Evolutionary conservation across 2,113 vertebrate species (phyloP), one percentile per base, ranked within the genome.

Genomic region (Tretioscincus oriximinensis): DNA sequence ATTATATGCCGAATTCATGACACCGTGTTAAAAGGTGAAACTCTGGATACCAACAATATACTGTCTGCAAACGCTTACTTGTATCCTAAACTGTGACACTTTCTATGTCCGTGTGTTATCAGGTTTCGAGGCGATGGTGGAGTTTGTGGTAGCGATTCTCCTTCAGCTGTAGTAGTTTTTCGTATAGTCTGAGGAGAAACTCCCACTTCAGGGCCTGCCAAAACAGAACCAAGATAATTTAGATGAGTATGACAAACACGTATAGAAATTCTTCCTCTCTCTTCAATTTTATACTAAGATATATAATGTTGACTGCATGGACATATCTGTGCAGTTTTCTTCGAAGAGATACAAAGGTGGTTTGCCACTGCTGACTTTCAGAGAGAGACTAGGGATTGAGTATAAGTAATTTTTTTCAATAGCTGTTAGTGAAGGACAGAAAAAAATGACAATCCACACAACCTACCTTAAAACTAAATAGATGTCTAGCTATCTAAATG

Each of bases 1-100:
- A 58, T 29, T 2, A 31, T 73, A 54, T 45, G 70, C 81, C 51
- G 66, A 8, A 26, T 22, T 0, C 20, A 31, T 41, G 54, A 75
- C 0, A 21, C 63, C 3, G 5, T 1, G 26, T 14, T 45, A 69
- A 65, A 16, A 45, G 16, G 45, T 28, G 35, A 26, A 22, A 1
- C 9, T 26, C 20, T 20, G 16, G 9, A 45, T 47, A 10, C 35
- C 22, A 47, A 35, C 26, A 61, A 16, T 24, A 65, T 41, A 45
- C 24, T 78, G 54, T 7, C 20, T 71, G 9, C 63, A 63, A 76
- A 26, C 63, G 85, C 97, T 95, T 87, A 99, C 98, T 99, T 99
- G 95, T 99, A 99, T 87, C 98, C 98, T 92, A 99, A 89, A 90
- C 98, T 99, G 89, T 99, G 98, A 93, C 98, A 99, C 87, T 99